Base-by-base conservation (phyloP, 2,888 invertebrate genomes). In the Polylopha cassiicola region DNA sequence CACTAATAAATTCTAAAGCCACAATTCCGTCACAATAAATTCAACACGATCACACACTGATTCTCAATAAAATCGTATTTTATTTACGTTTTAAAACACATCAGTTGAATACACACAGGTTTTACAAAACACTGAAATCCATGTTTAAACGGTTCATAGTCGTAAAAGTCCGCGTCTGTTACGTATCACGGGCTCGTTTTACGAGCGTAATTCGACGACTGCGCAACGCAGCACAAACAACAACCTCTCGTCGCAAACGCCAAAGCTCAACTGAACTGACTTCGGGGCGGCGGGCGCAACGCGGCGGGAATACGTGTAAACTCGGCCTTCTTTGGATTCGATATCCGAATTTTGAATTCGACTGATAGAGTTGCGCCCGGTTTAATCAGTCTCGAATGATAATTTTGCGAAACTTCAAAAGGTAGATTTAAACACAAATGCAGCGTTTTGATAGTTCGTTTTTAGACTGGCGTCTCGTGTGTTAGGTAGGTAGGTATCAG, bases 91-190 rank as follows among this genome's bases (percentile, higher is more conserved):
- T 23, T 23, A 30, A 36, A 39, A 30, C 33, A 37, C 36, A 9
- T 22, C 23, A 4, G 23, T 22, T 7, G 7, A 4, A 27, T 15
- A 15, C 16, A 24, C 24, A n/a, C n/a, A 39, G 46, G 46, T 50
- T 45, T 31, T 14, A 48, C 46, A 39, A 51, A 50, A 51, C 66
- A 68, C 67, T 67, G 67, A 59, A 67, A 65, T 65, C 64, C 65
- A 52, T 49, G 44, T 53, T 53, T 41, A 42, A 37, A 46, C 10
- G 23, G 42, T 38, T 18, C 26, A 37, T 32, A 36, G 39, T 39
- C 47, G 37, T 48, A 44, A 51, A 48, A 38, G 28, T 39, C 46
- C 29, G 33, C 26, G 43, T 42, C 31, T 46, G 47, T 30, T 52
- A 53, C 60, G 53, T 50, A 38, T 46, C 50, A 47, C 48, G 46